Evolutionary conservation across 2,888 invertebrate genomes (phyloP), one percentile per base, ranked within the genome.

Genomic region (Cephonodes hylas): DNA sequence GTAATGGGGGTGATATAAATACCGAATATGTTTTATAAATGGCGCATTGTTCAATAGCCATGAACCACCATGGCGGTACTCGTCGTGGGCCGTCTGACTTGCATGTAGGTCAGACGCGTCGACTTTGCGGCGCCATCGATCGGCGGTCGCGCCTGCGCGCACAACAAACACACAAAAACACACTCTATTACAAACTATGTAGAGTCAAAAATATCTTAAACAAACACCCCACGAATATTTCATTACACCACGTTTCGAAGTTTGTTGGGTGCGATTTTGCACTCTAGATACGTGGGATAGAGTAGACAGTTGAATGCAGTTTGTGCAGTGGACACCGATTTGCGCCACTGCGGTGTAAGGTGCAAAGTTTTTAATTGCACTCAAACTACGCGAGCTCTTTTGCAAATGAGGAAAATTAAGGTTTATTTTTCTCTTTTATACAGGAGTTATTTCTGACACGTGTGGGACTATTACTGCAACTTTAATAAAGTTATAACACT

Each of bases 81-180:
- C 38, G n/a, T 38, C 38, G 34, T 45, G 65, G 68, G 65, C 64
- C 66, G 75, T 73, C 77, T 77, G 76, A 3, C 34, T 71, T 74
- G 75, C 83, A 90, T 85, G 67, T 89, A 80, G 91, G 90, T 89
- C 89, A 89, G 71, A 76, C 79, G 72, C 86, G 53, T 53, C 53
- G 53, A 10, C 53, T 85, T 80, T 84, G 83, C 81, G 76, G 78
- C 84, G 81, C 81, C 83, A 91, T 91, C 91, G 91, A 91, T 90
- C 89, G 81, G 64, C 45, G 62, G 67, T 38, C 59, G 80, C 91
- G 90, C 91, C 80, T 85, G 90, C 91, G 89, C 75, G 64, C 58
- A 13, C 57, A 10, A 62, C 62, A 62, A 59, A 67, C 62, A 64
- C 20, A 57, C 59, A 4, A 65, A 65, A 63, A 66, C 22, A 62